A percentile compares a stretch with the other conserved stretches of the same genome.
Evolutionary conservation across 2,113 vertebrate genomes (phyloP).

Genomic region (Stomatorhinus ivindoensis): DNA sequence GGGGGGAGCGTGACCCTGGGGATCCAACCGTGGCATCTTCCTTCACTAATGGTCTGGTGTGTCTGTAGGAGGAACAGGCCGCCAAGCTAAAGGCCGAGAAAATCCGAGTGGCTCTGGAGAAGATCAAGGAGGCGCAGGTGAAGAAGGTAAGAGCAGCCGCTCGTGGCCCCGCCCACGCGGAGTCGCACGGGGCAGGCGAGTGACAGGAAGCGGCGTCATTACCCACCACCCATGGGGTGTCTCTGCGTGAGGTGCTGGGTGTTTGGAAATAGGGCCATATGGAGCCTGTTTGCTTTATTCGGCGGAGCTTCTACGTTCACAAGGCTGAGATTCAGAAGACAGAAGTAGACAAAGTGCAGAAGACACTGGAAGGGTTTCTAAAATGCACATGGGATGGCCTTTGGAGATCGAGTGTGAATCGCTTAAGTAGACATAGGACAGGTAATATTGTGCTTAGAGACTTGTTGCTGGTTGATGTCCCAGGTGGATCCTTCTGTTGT

Average conservation of each 20-base stretch:
- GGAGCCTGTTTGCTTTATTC: not conserved
- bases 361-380: not conserved
- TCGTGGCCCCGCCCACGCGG: not conserved
- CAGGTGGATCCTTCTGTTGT: not conserved
- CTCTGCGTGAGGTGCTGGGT: not conserved
- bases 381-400: not conserved
- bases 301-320: not conserved
- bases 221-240: not conserved
- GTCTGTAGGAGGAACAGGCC: slow-evolving; percentile 76
- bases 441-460: not conserved
- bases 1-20: not conserved
- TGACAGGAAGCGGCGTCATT: not conserved
- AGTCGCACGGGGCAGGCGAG: not conserved
- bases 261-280: not conserved
- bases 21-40: not conserved
- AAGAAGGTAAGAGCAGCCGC: slow-evolving; percentile 71
- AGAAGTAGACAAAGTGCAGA: not conserved
- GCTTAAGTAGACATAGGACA: not conserved
- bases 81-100: slow-evolving; percentile 87
- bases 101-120: slow-evolving; percentile 84
- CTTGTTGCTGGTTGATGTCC: not conserved
- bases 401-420: not conserved
- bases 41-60: not conserved
- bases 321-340: not conserved
- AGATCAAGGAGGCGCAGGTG: slow-evolving; percentile 94